A percentile compares a stretch with the other conserved stretches of the same genome.
Evolutionary conservation across 2,113 vertebrate genomes (phyloP).

Genomic region (Pteropus alecto): DNA sequence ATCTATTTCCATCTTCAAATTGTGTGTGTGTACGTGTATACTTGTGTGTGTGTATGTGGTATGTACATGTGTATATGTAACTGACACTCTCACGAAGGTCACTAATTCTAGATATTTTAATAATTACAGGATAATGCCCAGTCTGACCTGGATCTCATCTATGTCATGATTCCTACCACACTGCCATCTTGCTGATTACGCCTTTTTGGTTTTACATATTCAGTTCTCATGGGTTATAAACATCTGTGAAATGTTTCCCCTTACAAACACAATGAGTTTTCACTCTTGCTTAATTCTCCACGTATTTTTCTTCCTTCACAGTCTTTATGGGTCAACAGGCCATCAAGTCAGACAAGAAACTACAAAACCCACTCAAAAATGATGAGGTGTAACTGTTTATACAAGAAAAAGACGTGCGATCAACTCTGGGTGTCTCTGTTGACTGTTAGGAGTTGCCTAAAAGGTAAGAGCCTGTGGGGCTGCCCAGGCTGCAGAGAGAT

Average conservation of each 20-base stretch:
- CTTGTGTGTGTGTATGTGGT: background rate
- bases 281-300: background rate
- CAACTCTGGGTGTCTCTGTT: background rate
- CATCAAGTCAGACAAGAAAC: background rate
- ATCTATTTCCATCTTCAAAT: background rate
- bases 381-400: background rate
- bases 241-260: background rate
- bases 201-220: background rate
- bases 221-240: background rate
- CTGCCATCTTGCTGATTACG: background rate
- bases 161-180: no score
- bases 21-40: background rate
- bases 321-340: background rate
- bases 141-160: background rate
- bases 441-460: background rate
- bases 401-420: background rate
- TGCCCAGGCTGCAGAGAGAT: background rate
- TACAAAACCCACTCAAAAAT: background rate
- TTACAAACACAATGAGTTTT: background rate
- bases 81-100: no score
- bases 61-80: accelerated
- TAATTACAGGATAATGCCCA: accelerated
- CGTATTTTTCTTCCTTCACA: background rate
- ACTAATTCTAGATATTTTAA: background rate
- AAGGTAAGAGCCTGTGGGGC: background rate